Evolutionary conservation across 2,797 vertebrate genomes (phyloP).

Genomic region (Heterohyrax brucei): DNA sequence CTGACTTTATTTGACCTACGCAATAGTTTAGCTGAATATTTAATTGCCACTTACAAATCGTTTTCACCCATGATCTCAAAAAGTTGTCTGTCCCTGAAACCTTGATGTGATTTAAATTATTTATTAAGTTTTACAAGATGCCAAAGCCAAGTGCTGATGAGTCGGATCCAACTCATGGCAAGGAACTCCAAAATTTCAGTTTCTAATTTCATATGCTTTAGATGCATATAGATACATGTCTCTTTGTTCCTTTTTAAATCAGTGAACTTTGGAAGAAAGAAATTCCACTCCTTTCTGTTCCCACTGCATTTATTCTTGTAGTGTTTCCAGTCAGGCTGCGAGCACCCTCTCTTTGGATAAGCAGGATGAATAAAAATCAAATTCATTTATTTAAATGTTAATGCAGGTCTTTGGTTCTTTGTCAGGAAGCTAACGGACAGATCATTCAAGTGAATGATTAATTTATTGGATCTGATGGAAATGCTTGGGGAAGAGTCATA

Average conservation of each 20-base stretch:
- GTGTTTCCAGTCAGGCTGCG: fast-evolving
- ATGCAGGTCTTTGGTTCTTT: background rate
- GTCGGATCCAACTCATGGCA: too few species aligned
- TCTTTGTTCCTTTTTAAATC: background rate
- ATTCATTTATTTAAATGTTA: background rate
- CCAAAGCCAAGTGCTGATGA: too few species aligned
- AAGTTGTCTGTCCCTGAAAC: too few species aligned
- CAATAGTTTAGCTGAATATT: background rate
- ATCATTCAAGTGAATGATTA: background rate
- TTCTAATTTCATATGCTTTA: background rate
- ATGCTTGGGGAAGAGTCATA: background rate
- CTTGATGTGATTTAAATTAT: background rate
- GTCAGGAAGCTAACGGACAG: background rate
- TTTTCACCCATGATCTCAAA: background rate
- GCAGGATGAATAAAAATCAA: background rate
- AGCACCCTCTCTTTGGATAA: background rate
- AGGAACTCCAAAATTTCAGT: background rate
- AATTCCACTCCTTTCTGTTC: background rate
- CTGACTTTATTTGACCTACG: background rate
- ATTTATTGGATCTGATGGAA: background rate
- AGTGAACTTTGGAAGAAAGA: background rate
- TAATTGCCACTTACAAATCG: background rate
- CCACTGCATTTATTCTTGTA: too few species aligned
- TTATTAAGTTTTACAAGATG: background rate
- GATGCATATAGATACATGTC: background rate